These are phyloP conservation scores for Madoqua kirkii DNA, from an alignment of 2,113 vertebrate species.

Conservation along the genomic window DNA sequence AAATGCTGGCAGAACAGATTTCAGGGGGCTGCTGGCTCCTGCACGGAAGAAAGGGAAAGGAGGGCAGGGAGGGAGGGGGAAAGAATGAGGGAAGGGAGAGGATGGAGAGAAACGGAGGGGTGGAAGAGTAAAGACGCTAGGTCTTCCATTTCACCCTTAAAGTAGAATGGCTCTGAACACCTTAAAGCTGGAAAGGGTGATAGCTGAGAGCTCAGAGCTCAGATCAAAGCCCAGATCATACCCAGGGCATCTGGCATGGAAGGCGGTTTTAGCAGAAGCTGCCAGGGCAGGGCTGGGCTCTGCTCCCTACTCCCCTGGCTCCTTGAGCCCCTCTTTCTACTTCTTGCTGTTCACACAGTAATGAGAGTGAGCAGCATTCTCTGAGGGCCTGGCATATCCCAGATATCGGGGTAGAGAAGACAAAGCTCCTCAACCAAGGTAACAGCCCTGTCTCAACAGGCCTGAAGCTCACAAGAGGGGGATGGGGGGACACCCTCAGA, in stretches of 20 bases:
- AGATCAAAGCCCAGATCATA: not conserved
- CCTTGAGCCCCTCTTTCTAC: not conserved
- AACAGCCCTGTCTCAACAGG: too few species aligned
- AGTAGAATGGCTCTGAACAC: not conserved
- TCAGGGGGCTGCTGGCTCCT: not conserved
- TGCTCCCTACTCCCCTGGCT: not conserved
- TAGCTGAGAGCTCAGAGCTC: not conserved
- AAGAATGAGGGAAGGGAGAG: accelerated
- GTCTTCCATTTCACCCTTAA: not conserved
- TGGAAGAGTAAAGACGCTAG: accelerated
- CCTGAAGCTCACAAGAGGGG: not conserved
- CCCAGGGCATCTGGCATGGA: not conserved
- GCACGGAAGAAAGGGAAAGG: not conserved
- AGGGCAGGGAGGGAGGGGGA: accelerated
- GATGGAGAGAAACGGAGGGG: accelerated
- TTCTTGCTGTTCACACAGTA: not conserved
- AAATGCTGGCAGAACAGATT: not conserved
- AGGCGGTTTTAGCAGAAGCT: not conserved
- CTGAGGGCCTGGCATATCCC: not conserved
- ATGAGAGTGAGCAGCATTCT: not conserved
- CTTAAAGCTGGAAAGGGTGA: not conserved
- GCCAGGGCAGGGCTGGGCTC: not conserved
- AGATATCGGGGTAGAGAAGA: not conserved
- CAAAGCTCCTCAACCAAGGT: not conserved
- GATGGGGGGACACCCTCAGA: not conserved